phyloP scores from a whole-genome alignment of 92 coral and sea anemone genomes.

The Parazoanthus atlanticus region DNA sequence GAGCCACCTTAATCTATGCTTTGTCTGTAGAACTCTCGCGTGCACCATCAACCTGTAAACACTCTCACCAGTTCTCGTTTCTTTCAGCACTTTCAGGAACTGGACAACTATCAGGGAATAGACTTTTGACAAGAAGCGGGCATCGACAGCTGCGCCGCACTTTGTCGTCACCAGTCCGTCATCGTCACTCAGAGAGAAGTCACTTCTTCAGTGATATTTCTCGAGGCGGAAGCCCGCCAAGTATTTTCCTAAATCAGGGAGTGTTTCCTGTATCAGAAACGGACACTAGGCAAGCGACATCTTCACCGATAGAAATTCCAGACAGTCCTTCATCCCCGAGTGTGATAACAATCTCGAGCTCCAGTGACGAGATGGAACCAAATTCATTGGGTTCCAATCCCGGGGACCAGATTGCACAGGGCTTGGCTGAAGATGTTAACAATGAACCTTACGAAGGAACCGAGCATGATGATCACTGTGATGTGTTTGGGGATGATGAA shows the following conservation, averaged over 20 bases:
- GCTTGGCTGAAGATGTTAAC: constrained; percentile 31
- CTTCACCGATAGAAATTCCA: constrained; percentile 97
- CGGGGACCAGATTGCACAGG: constrained; percentile 55
- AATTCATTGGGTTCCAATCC: constrained; percentile 73
- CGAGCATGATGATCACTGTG: constrained; percentile 50
- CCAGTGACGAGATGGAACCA: constrained; percentile 95
- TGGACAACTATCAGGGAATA: constrained; percentile 33
- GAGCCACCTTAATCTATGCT: no score
- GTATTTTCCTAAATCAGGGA: constrained; percentile 32
- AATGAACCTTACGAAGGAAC: constrained; percentile 37
- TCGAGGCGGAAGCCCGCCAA: constrained; percentile 67
- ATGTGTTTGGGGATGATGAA: constrained; percentile 62
- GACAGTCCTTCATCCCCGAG: constrained; percentile 97
- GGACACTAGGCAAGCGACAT: constrained; percentile 62
- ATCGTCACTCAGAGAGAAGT: constrained; percentile 72
- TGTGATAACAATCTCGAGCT: constrained; percentile 94
- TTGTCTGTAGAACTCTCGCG: neutral
- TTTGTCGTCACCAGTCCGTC: constrained; percentile 91
- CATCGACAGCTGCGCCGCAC: constrained; percentile 77
- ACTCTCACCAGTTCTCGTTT: neutral
- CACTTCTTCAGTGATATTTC: constrained; percentile 68
- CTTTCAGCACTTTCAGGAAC: constrained; percentile 27
- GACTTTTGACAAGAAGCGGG: constrained; percentile 44
- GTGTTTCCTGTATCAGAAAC: constrained; percentile 54
- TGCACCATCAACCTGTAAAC: neutral